Evolutionary conservation across 2,888 invertebrate species (phyloP).

Genomic region (Acronicta alni): DNA sequence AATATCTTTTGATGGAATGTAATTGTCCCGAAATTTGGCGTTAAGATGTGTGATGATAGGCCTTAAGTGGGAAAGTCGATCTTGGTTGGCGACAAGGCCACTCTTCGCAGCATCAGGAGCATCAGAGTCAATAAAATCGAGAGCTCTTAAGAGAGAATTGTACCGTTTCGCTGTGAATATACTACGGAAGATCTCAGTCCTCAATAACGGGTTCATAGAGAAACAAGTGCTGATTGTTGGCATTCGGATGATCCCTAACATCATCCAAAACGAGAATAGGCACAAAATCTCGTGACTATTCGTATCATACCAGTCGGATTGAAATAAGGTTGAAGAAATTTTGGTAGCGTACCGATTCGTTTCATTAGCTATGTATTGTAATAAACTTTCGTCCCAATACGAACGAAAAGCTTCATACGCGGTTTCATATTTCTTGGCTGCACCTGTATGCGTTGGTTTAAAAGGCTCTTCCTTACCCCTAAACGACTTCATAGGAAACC

Average conservation of each 20-base stretch:
- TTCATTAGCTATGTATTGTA: conserved; percentile 21
- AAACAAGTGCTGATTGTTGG: conserved; percentile 10
- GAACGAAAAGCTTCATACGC: conserved; percentile 32
- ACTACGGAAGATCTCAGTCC: not conserved
- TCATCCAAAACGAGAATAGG: conserved; percentile 20
- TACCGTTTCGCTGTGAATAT: not conserved
- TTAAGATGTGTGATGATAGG: conserved; percentile 8
- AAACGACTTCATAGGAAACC: conserved; percentile 17
- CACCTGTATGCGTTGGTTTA: conserved; percentile 6
- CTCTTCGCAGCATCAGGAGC: not conserved
- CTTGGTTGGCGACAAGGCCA: no score
- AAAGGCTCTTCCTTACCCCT: conserved; percentile 6
- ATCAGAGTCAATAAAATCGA: not conserved
- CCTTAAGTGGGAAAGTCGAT: conserved; percentile 3
- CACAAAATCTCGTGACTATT: conserved; percentile 18
- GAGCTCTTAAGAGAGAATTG: not conserved
- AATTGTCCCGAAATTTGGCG: conserved; percentile 7
- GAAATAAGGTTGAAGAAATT: conserved; percentile 9
- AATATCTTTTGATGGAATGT: conserved; percentile 17
- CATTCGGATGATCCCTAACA: conserved; percentile 23
- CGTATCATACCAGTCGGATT: conserved; percentile 12
- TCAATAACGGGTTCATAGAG: not conserved
- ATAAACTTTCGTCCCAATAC: conserved; percentile 24
- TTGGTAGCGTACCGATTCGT: conserved; percentile 25
- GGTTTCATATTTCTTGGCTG: not conserved